Conservation (phyloP, 35 echinoderm and acorn worm species). For the Heliocidaris erythrogramma region DNA sequence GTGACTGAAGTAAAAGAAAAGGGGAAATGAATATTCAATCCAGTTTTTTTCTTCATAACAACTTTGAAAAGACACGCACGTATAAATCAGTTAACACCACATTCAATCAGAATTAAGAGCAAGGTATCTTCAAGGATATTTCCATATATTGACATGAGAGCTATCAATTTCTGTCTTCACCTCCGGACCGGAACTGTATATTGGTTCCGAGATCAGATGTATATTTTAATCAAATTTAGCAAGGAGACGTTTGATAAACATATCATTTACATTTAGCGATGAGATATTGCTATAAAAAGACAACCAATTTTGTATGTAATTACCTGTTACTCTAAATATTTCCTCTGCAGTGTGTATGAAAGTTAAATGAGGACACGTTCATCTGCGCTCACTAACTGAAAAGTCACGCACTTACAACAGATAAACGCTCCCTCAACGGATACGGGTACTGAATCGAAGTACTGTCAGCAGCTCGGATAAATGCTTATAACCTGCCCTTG, state of each 20-base stretch:
- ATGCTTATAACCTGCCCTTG: neutral
- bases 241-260: neutral
- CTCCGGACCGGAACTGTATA: too few species aligned
- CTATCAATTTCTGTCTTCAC: too few species aligned
- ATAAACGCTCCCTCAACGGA: neutral
- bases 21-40: too few species aligned
- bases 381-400: neutral
- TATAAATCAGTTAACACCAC: too few species aligned
- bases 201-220: too few species aligned
- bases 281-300: neutral
- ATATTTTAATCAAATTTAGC: neutral
- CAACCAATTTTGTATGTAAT: neutral
- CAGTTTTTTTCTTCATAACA: too few species aligned
- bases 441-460: neutral
- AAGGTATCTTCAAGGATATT: too few species aligned
- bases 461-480: neutral
- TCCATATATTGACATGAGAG: too few species aligned
- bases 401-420: neutral
- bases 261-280: neutral
- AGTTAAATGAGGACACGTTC: neutral
- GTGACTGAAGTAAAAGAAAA: too few species aligned
- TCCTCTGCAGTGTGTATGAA: neutral
- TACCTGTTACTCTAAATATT: neutral
- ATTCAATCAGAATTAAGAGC: too few species aligned
- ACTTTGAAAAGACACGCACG: too few species aligned